Conservation (phyloP, 1,140 invertebrate species). For the Manduca sexta region DNA sequence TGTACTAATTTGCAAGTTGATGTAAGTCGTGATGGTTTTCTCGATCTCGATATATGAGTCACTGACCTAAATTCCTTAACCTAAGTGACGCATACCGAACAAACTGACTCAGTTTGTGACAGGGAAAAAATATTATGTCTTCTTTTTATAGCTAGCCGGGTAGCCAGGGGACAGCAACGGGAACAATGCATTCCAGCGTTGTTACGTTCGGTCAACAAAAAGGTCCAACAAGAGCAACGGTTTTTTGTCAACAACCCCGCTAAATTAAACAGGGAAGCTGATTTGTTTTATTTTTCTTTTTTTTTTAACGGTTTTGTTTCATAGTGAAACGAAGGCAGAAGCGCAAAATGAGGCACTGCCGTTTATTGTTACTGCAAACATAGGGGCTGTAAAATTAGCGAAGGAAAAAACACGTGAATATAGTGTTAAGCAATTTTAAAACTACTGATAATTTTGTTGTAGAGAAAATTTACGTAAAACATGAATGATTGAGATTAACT, state of each 20-base stretch:
- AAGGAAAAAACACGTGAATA: not conserved
- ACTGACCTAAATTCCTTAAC: slow-evolving; percentile 25
- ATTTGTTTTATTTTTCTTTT: slow-evolving; percentile 56
- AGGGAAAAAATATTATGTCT: slow-evolving; percentile 38
- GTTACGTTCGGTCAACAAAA: slow-evolving; percentile 62
- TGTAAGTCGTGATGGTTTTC: no score
- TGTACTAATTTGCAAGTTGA: no score
- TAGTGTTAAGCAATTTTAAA: not conserved
- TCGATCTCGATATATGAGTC: slow-evolving; percentile 16
- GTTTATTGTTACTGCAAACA: slow-evolving; percentile 3
- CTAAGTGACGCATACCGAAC: slow-evolving; percentile 35
- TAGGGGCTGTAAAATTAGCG: not conserved
- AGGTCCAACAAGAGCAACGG: slow-evolving; percentile 43
- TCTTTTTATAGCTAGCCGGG: slow-evolving; percentile 43
- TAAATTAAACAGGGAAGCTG: slow-evolving; percentile 65
- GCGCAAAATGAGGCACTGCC: not conserved
- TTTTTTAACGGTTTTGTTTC: slow-evolving; percentile 21
- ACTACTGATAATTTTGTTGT: no score
- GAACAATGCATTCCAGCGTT: slow-evolving; percentile 64
- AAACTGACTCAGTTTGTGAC: slow-evolving; percentile 39
- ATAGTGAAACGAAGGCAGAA: slow-evolving; percentile 8
- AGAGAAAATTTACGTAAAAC: no score
- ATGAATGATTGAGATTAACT: no score
- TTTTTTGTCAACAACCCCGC: slow-evolving; percentile 61
- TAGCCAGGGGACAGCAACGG: slow-evolving; percentile 33